Evolutionary conservation across 1,140 invertebrate genomes (phyloP).

Genomic region (Caenorhabditis briggsae): DNA sequence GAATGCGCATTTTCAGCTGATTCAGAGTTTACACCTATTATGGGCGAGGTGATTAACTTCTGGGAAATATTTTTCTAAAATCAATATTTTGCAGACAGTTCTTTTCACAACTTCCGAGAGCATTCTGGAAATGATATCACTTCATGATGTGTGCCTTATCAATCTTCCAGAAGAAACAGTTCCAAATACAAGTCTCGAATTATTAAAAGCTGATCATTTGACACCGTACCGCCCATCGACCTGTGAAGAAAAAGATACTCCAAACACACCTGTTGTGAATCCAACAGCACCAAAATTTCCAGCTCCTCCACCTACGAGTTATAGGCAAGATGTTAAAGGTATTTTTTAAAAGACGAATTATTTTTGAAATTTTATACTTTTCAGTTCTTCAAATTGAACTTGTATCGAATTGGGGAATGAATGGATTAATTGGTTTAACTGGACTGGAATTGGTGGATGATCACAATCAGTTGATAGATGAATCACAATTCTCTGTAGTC

Average conservation of each 20-base stretch:
- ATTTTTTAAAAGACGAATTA: neutral
- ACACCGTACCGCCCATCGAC: slow-evolving; percentile 57
- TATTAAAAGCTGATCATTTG: slow-evolving; percentile 36
- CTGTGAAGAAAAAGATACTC: slow-evolving; percentile 22
- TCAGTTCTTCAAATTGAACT: slow-evolving; percentile 79
- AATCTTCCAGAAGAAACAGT: slow-evolving; percentile 6
- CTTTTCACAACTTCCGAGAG: slow-evolving; percentile 85
- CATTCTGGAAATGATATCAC: slow-evolving; percentile 84
- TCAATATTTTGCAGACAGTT: slow-evolving; percentile 83
- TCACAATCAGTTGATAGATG: slow-evolving; percentile 77
- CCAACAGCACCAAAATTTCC: neutral
- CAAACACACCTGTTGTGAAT: neutral
- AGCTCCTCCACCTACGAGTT: neutral
- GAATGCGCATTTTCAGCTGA: slow-evolving; percentile 84
- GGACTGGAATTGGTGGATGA: slow-evolving; percentile 80
- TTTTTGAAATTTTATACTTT: neutral
- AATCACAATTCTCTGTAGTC: slow-evolving; percentile 66
- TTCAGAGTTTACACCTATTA: slow-evolving; percentile 82
- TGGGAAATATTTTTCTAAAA: neutral
- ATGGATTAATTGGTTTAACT: slow-evolving; percentile 79
- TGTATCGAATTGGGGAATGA: slow-evolving; percentile 80
- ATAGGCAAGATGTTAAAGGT: slow-evolving; percentile 35
- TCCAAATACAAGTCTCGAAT: neutral
- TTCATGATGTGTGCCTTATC: slow-evolving; percentile 81
- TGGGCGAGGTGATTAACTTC: slow-evolving; percentile 84